Evolutionary conservation across 2,888 invertebrate species (phyloP), one percentile per base, ranked within the genome.

Genomic region (Rapana venosa): DNA sequence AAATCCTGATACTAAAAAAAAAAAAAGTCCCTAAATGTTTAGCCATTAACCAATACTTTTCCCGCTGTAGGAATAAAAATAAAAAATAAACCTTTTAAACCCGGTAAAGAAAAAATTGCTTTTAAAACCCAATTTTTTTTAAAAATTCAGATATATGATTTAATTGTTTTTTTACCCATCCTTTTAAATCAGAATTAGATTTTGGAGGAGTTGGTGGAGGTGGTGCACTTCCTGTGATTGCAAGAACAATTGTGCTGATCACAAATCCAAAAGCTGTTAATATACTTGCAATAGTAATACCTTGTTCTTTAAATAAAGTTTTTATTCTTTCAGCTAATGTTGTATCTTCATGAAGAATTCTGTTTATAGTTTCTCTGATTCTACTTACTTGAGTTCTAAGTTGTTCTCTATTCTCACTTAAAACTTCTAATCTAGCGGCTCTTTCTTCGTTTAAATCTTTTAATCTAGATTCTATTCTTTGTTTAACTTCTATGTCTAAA

Each of bases 231-330:
- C 79, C 79, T 35, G 79, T 79, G 1, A 35, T 1, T 35, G 79
- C 35, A n/a, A 35, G 32, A 0, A 79, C 79, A 8, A 79, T 32
- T 79, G 79, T 79, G 32, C 35, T 35, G 20, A 79, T 79, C 4
- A 22, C 35, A 32, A 79, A 35, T 35, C 79, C 79, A 35, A 79
- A 15, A 35, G 79, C 79, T 79, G 79, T 79, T 79, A 79, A 79
- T 35, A 79, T 79, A 79, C 79, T 79, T 20, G 35, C 35, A 0
- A 79, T 79, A 15, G 79, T 79, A 79, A 79, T 79, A 8, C 79
- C 79, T 79, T 79, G 79, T 35, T 79, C 79, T 79, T 32, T 79
- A 35, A 79, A 79, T 35, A 79, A 35, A 79, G 79, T 79, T 35
- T 22, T 79, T 13, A 79, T 79, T 79, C 79, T 79, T 35, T 79